Percentiles rank a stretch among this genome's conserved stretches.
These are phyloP conservation scores for Acipenser ruthenus DNA, from an alignment of 2,797 vertebrate genomes.

Conservation along the genomic window DNA sequence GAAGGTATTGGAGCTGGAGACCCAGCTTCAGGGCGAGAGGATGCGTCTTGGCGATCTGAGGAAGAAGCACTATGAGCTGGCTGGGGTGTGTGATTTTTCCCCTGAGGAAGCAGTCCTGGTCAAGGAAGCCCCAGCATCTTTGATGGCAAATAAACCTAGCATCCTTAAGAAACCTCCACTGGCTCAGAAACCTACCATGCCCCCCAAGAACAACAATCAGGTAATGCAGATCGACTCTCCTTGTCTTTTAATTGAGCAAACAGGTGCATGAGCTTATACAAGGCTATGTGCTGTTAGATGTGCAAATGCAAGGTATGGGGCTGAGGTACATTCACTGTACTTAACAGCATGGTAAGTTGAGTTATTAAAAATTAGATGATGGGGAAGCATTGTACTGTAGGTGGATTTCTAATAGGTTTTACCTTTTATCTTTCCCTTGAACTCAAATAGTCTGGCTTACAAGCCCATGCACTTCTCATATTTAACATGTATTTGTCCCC, in stretches of 20 bases:
- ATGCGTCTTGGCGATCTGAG: constrained; percentile 82
- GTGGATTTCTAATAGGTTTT: too few species aligned
- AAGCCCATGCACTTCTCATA: too few species aligned
- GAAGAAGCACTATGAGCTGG: constrained; percentile 83
- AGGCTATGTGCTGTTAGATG: neutral
- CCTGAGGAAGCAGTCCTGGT: constrained; percentile 31
- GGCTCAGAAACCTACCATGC: constrained; percentile 74
- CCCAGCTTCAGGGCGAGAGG: constrained; percentile 73
- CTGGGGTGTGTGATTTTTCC: constrained; percentile 43
- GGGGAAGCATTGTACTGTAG: too few species aligned
- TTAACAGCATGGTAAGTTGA: neutral
- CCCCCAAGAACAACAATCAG: constrained; percentile 45
- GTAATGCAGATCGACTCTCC: constrained; percentile 22
- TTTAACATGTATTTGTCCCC: too few species aligned
- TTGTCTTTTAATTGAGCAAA: neutral
- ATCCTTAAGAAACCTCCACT: constrained; percentile 73
- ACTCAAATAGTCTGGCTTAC: too few species aligned
- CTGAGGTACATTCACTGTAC: neutral
- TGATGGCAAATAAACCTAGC: constrained; percentile 48
- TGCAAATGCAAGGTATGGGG: neutral
- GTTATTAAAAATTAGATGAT: too few species aligned
- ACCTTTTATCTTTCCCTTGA: too few species aligned
- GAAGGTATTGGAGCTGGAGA: constrained; percentile 87
- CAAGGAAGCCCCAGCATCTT: constrained; percentile 1
- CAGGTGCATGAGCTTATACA: neutral